Conservation (phyloP, 2,888 invertebrate species). For the Lithophane leautieri region DNA sequence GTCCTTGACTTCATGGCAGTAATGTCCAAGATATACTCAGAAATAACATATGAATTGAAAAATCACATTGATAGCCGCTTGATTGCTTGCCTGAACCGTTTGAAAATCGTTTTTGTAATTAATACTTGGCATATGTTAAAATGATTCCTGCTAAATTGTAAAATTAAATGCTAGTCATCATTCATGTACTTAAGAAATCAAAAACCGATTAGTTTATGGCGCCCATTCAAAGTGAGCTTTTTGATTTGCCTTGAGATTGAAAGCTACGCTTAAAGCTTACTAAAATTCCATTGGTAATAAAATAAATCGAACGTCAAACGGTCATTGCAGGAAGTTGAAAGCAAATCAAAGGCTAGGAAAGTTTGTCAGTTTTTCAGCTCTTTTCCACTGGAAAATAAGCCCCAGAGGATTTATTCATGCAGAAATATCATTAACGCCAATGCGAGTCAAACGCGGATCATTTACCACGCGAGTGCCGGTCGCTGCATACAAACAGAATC, state of each 20-base stretch:
- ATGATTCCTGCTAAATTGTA: neutral
- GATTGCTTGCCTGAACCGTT: neutral
- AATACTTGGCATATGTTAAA: neutral
- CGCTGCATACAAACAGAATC: conserved; percentile 78
- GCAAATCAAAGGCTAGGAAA: conserved; percentile 42
- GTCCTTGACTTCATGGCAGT: neutral
- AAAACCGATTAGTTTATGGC: neutral
- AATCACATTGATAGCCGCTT: neutral
- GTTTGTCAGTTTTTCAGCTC: conserved; percentile 40
- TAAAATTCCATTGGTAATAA: conserved; percentile 13
- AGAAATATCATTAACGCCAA: conserved; percentile 72
- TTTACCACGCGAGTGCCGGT: conserved; percentile 73
- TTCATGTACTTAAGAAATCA: neutral
- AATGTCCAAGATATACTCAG: neutral
- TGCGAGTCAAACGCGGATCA: conserved; percentile 74
- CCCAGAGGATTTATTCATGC: conserved; percentile 61
- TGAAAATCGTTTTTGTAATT: neutral
- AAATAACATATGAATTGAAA: neutral
- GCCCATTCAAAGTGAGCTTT: neutral
- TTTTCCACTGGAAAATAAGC: conserved; percentile 55
- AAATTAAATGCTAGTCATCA: neutral
- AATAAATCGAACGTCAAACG: conserved; percentile 37
- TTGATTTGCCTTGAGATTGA: neutral
- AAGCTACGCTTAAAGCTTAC: conserved; percentile 16
- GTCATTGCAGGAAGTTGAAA: conserved; percentile 32